These are phyloP conservation scores for Caradrina kadenii DNA, from an alignment of 2,888 invertebrate species.

Conservation along the genomic window DNA sequence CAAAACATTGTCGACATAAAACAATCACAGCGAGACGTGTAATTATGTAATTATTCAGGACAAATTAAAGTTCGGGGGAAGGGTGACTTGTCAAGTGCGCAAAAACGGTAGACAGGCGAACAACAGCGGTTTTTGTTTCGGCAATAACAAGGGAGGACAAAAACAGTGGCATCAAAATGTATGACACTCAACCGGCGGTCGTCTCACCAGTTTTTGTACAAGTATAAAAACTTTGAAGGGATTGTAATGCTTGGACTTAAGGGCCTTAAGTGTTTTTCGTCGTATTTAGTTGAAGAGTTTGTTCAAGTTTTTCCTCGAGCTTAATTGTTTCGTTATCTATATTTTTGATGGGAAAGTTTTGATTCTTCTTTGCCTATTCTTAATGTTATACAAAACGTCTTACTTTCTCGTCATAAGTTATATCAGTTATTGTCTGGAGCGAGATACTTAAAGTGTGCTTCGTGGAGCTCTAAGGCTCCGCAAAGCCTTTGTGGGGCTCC, in stretches of 20 bases:
- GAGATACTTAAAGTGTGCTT: too few species aligned
- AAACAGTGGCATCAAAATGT: constrained; percentile 86
- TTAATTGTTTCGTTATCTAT: constrained; percentile 81
- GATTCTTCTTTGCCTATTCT: constrained; percentile 46
- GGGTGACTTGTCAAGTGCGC: constrained; percentile 84
- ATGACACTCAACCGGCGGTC: constrained; percentile 81
- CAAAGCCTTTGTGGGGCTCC: too few species aligned
- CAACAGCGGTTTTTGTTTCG: constrained; percentile 83
- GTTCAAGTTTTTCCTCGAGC: constrained; percentile 75
- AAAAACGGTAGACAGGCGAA: constrained; percentile 85
- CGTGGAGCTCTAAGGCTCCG: too few species aligned
- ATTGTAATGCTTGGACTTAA: constrained; percentile 74
- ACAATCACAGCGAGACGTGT: constrained; percentile 74
- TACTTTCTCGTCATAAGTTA: constrained; percentile 24
- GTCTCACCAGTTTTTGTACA: constrained; percentile 75
- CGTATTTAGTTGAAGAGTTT: constrained; percentile 80
- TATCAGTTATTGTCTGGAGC: constrained; percentile 25
- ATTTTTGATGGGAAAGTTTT: constrained; percentile 67
- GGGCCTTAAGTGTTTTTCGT: constrained; percentile 76
- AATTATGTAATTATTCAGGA: constrained; percentile 86
- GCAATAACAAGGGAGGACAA: constrained; percentile 80
- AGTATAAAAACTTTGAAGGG: constrained; percentile 78
- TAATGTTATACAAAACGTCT: constrained; percentile 24
- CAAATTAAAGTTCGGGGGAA: constrained; percentile 79
- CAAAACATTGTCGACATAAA: constrained; percentile 68